Percentiles rank a stretch among this genome's conserved stretches.
Conservation (phyloP, 2,113 vertebrate species). For the Amblyopsis rosae region DNA sequence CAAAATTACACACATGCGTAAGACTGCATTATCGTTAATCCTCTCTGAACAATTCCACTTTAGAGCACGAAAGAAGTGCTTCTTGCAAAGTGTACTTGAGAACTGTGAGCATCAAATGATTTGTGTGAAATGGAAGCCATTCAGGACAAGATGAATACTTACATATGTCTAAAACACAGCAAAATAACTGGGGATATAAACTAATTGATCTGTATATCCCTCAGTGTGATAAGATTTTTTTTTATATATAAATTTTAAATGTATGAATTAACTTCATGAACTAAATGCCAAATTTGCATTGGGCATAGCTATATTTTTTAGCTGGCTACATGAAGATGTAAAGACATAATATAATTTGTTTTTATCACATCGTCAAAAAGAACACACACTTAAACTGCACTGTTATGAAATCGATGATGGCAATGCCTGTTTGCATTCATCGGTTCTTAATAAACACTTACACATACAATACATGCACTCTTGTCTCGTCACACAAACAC, state of each 20-base stretch:
- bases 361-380: neutral
- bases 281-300: neutral
- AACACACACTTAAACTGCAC: neutral
- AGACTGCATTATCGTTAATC: slow-evolving; percentile 62
- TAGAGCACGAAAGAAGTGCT: slow-evolving; percentile 61
- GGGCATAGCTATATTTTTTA: neutral
- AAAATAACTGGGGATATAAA: neutral
- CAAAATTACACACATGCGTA: slow-evolving; percentile 53
- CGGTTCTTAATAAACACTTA: slow-evolving; percentile 6
- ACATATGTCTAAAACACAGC: slow-evolving; percentile 22
- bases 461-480: neutral
- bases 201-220: slow-evolving; percentile 1
- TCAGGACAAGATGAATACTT: slow-evolving; percentile 35
- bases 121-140: slow-evolving; percentile 55
- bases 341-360: neutral
- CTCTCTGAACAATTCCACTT: slow-evolving; percentile 64
- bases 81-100: slow-evolving; percentile 60
- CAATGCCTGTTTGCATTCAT: neutral
- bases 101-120: slow-evolving; percentile 63
- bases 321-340: neutral
- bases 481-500: neutral
- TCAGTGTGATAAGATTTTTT: neutral
- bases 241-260: too few species aligned
- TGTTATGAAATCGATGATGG: slow-evolving; percentile 10
- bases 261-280: neutral